Conservation (phyloP, 2,113 vertebrate genomes). For the Panthera tigris region DNA sequence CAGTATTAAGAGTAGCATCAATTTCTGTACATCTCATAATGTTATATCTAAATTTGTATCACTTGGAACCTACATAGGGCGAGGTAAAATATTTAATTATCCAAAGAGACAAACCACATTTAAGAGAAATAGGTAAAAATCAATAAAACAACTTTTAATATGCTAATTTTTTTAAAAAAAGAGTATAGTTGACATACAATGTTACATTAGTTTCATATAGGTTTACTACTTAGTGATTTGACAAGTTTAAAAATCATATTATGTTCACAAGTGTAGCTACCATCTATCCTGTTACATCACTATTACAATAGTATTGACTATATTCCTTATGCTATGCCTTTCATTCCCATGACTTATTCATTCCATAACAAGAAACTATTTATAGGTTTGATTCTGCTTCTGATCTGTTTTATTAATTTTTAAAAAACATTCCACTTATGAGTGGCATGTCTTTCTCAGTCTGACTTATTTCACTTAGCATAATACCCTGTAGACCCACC, state of each 20-base stretch:
- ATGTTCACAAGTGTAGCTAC: neutral
- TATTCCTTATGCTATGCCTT: neutral
- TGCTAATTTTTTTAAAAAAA: neutral
- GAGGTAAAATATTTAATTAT: neutral
- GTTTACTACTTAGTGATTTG: neutral
- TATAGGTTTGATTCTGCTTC: neutral
- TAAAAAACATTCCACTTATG: neutral
- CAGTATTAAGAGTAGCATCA: neutral
- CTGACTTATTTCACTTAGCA: neutral
- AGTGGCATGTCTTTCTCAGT: neutral
- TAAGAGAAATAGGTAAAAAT: neutral
- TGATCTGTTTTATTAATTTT: neutral
- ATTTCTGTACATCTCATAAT: neutral
- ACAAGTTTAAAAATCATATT: neutral
- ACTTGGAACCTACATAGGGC: neutral
- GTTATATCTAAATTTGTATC: neutral
- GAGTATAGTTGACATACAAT: neutral
- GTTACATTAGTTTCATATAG: neutral
- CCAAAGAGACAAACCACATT: neutral
- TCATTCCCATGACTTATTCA: neutral
- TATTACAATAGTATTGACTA: neutral
- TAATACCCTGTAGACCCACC: neutral
- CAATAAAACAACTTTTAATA: neutral
- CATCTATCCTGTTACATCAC: neutral
- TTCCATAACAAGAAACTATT: neutral